These are phyloP conservation scores for Megaceryle maxima DNA, from an alignment of 2,113 vertebrate genomes.

Conservation along the genomic window DNA sequence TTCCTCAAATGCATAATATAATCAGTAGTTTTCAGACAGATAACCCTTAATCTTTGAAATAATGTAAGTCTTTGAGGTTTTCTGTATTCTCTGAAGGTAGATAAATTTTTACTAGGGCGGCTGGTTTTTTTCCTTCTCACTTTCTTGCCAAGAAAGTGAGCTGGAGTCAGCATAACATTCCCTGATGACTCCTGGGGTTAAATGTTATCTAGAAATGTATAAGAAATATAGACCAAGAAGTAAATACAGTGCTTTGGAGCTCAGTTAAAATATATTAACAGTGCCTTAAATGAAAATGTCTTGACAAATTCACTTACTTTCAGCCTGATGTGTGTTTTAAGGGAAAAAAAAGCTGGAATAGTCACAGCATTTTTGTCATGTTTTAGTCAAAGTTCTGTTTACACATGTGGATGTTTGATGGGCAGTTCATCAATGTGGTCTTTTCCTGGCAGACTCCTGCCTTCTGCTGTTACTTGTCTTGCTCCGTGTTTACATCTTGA, in stretches of 20 bases:
- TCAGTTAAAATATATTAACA: constrained; percentile 15
- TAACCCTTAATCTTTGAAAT: constrained; percentile 19
- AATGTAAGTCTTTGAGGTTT: constrained; percentile 2
- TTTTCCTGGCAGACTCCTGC: neutral
- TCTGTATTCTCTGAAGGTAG: neutral
- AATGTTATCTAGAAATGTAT: constrained; percentile 28
- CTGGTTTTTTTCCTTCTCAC: neutral
- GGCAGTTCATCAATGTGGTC: neutral
- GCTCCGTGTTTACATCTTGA: neutral
- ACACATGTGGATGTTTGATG: neutral
- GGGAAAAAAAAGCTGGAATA: neutral
- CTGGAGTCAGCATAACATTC: neutral
- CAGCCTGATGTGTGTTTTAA: neutral
- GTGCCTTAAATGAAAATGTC: neutral
- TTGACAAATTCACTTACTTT: neutral
- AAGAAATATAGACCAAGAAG: neutral
- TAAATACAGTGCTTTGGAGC: constrained; percentile 8
- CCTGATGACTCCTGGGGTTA: neutral
- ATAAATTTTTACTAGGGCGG: neutral
- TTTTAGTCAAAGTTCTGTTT: neutral
- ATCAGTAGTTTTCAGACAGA: constrained; percentile 1
- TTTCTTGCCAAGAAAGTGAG: neutral
- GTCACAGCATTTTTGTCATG: neutral
- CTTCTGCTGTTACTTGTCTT: neutral
- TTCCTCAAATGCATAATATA: neutral